Evolutionary conservation across 1,140 invertebrate species (phyloP).

Genomic region (Prorops nasuta): DNA sequence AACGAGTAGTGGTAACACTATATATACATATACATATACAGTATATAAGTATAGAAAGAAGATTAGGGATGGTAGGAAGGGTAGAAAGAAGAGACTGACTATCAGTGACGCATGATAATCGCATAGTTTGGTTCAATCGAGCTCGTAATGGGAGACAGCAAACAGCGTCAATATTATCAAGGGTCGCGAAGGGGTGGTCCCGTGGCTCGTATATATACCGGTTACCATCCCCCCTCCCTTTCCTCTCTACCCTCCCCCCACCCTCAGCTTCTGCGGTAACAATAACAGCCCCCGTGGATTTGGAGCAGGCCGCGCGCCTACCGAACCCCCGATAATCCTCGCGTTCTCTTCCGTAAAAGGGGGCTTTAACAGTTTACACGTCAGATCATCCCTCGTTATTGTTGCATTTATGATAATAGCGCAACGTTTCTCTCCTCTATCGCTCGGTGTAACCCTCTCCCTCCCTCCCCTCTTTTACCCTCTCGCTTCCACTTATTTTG

Average conservation of each 20-base stretch:
- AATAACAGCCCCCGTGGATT: constrained; percentile 51
- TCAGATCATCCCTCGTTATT: constrained; percentile 58
- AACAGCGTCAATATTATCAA: constrained; percentile 49
- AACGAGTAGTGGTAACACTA: no score
- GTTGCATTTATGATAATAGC: constrained; percentile 58
- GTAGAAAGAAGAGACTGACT: constrained; percentile 19
- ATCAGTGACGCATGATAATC: constrained; percentile 51
- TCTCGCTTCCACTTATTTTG: no score
- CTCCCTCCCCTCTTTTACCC: background rate
- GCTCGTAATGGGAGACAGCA: constrained; percentile 49
- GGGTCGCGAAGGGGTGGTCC: constrained; percentile 28
- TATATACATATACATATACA: no score
- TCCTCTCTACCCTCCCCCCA: constrained; percentile 2
- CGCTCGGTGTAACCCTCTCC: background rate
- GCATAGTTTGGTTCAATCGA: constrained; percentile 48
- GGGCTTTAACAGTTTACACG: constrained; percentile 48
- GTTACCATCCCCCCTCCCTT: constrained; percentile 11
- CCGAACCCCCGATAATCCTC: constrained; percentile 44
- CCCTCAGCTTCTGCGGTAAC: constrained; percentile 30
- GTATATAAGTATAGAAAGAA: no score
- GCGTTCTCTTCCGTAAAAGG: constrained; percentile 26
- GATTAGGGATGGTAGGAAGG: no score
- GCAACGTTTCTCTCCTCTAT: constrained; percentile 16
- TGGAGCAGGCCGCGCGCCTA: constrained; percentile 27
- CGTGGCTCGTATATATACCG: constrained; percentile 10